These are phyloP conservation scores for Hippocampus guttulatus DNA, from an alignment of 2,113 vertebrate genomes.

Conservation along the genomic window DNA sequence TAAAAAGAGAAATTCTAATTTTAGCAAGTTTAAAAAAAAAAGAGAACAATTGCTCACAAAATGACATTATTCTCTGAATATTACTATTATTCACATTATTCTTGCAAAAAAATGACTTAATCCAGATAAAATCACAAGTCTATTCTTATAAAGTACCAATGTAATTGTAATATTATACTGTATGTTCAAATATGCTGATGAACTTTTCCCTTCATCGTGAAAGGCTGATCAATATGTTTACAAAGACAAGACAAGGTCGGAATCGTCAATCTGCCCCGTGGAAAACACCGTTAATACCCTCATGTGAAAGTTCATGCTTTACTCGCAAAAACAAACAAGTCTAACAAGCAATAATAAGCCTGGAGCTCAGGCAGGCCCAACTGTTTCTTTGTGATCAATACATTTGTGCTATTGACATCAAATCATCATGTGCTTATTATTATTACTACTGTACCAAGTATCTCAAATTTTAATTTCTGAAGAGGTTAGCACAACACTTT, in stretches of 20 bases:
- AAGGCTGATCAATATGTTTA: slow-evolving; percentile 66
- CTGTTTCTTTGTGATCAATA: slow-evolving; percentile 48
- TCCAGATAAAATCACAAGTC: not conserved
- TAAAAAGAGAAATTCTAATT: no score
- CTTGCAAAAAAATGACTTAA: no score
- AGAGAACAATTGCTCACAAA: no score
- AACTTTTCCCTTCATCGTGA: slow-evolving; percentile 7
- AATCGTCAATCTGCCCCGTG: slow-evolving; percentile 46
- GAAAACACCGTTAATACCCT: slow-evolving; percentile 39
- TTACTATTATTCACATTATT: no score
- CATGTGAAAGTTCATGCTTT: slow-evolving; percentile 51
- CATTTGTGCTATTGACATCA: slow-evolving; percentile 42
- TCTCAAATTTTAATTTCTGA: not conserved
- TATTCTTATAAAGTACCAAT: not conserved
- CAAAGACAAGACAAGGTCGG: slow-evolving; percentile 60
- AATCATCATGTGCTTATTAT: slow-evolving; percentile 28
- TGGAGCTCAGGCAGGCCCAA: slow-evolving; percentile 53
- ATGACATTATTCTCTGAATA: no score
- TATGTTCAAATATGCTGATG: not conserved
- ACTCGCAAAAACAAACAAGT: slow-evolving; percentile 39
- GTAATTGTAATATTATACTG: not conserved
- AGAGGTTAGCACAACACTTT: not conserved
- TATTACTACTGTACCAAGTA: not conserved
- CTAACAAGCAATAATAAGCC: slow-evolving; percentile 46
- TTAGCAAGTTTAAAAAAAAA: no score